Conservation (phyloP, 2,113 vertebrate genomes). For the Macaca fascicularis region T2T-MFA8v1.1 NC_088386.1:102993501-102994000, state of each 20-base stretch:
- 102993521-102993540: slow-evolving; percentile 46
- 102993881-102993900: background rate
- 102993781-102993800: background rate
- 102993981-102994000: background rate
- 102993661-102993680: background rate
- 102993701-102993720: slow-evolving; percentile 7
- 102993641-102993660: slow-evolving; percentile 6
- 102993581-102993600: slow-evolving; percentile 9
- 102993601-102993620: background rate
- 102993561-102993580: background rate
- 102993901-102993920: background rate
- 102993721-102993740: background rate
- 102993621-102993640: background rate
- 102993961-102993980: background rate
- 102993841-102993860: background rate
- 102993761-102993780: slow-evolving; percentile 1
- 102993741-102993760: background rate
- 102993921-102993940: background rate
- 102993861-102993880: background rate
- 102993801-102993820: slow-evolving; percentile 25
- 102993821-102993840: background rate
- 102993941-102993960: background rate
- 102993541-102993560: slow-evolving; percentile 38
- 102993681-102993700: background rate
- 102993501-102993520: slow-evolving; percentile 20